Base-by-base conservation (phyloP, 2,113 vertebrate genomes). In the Rynchops niger region DNA sequence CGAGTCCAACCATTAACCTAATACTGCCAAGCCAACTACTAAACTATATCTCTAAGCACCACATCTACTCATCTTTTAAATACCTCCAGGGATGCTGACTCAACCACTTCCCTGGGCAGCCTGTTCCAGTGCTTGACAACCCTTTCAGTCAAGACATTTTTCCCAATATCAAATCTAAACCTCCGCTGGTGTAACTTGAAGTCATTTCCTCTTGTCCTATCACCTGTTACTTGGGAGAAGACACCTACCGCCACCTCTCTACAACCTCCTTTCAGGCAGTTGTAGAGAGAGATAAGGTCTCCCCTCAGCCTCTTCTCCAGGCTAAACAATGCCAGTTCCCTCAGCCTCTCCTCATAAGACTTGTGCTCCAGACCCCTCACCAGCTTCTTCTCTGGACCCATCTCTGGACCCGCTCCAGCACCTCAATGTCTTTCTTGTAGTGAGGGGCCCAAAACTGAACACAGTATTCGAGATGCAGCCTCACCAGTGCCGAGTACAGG, bases 231-330 rank as follows among this genome's bases (percentile, higher is more conserved):
- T 19, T n/a, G 23, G 17, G 10, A 62, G 17, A 58, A 76, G 21
- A 71, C 26, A 25, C 18, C 0, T 0, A n/a, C 21, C 1, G 4
- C 4, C 12, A 11, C 34, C 29, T 65, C 2, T 0, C 12, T 26
- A 17, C 36, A 40, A 5, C 14, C 13, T 52, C 38, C n/a, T 58
- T 63, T 50, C 69, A 93, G 19, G 32, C 11, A 58, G 29, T 6
- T 86, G 11, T 23, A 52, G 25, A 52, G 10, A 40, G 15, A 0
- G 0, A 40, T 38, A 23, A 59, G 25, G 38, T 67, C 29, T 17
- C 9, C 8, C 27, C 42, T 49, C 5, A 63, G 3, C 13, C n/a
- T 78, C 3, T 63, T 58, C 70, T 78, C 8, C 65, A 78, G 36
- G 2, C 8, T 79, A 7, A 86, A 61, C 12, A 59, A 4, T 6